Base-by-base conservation (phyloP, 1,140 invertebrate species). In the Monomorium pharaonis region DNA sequence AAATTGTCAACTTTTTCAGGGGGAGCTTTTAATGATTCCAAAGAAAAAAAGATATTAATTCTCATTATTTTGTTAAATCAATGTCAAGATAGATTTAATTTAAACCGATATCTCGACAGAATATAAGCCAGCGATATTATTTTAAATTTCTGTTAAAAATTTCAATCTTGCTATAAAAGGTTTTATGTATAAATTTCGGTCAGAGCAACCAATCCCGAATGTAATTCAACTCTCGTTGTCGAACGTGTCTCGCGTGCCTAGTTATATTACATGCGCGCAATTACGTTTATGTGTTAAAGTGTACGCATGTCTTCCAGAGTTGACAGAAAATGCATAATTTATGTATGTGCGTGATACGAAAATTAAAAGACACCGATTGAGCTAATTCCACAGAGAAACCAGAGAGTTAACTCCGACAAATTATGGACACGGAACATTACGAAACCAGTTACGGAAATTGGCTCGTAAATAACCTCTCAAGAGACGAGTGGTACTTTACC, bases 401-500 rank as follows among this genome's bases (percentile, higher is more conserved):
- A n/a, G 33, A 27, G 0, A n/a, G 6, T 14, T 60, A 33, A 27
- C n/a, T 7, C 14, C 7, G 33, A 42, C 16, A 42, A 63, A 49
- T 49, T 80, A 67, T 58, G n/a, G 18, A 24, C 56, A 2, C 44
- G n/a, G 18, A 37, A 18, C 60, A 65, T 76, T 76, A 33, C 51
- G 51, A 63, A 81, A 81, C 51, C 49, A n/a, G 12, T 44, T 74
- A 60, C n/a, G 42, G 44, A 83, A 83, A 81, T 56, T 16, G 37
- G 3, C 37, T 74, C 37, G 37, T 56, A 44, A 58, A 44, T 18
- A 56, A 81, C 18, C 18, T 72, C 16, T 83, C 42, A 58, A 74
- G 27, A 18, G 6, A 14, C 21, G 16, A 44, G 16, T 44, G 44
- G 10, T 21, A 33, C 21, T 70, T 70, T 27, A 30, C 33, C 44